Percentiles rank a stretch among this genome's conserved stretches.
Evolutionary conservation across 1,140 invertebrate species (phyloP).

Genomic region (Drosophila nigromelanica): DNA sequence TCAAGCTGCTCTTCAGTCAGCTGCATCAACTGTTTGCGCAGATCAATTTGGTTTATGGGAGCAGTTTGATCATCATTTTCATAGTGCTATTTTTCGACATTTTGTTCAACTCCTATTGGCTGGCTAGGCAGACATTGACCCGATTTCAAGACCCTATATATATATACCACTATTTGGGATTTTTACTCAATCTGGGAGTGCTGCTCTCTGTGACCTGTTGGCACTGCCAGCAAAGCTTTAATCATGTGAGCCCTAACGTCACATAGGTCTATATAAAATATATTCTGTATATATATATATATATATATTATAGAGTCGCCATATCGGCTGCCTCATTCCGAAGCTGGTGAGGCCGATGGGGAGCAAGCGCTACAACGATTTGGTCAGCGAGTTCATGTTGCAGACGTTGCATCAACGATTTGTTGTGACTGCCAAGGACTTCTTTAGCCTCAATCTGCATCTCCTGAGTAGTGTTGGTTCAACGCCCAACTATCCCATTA

Average conservation of each 20-base stretch:
- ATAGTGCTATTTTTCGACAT: conserved; percentile 59
- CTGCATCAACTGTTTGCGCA: conserved; percentile 29
- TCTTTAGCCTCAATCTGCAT: conserved; percentile 72
- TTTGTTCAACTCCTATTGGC: conserved; percentile 66
- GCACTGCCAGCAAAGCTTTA: conserved; percentile 64
- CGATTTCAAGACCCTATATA: background rate
- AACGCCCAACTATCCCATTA: too few relatives aligned
- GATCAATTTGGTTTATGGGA: conserved; percentile 52
- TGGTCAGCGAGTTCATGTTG: conserved; percentile 73
- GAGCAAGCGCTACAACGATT: conserved; percentile 72
- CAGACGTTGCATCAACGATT: conserved; percentile 77
- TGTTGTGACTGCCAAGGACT: conserved; percentile 75
- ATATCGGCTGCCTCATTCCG: conserved; percentile 72
- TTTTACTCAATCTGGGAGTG: conserved; percentile 38
- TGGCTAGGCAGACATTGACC: conserved; percentile 36
- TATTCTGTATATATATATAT: too few relatives aligned
- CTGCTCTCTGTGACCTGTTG: conserved; percentile 59
- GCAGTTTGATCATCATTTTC: conserved; percentile 53
- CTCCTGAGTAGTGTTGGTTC: conserved; percentile 68
- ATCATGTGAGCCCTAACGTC: conserved; percentile 43
- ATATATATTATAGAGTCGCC: conserved; percentile 62
- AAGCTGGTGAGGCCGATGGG: conserved; percentile 66
- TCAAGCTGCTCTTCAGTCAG: conserved; percentile 52
- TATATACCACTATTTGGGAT: conserved; percentile 12
- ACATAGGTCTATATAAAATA: background rate